Percentiles rank a stretch among this genome's conserved stretches.
phyloP scores from a whole-genome alignment of 92 coral and sea anemone genomes.

The Porites rus region DNA sequence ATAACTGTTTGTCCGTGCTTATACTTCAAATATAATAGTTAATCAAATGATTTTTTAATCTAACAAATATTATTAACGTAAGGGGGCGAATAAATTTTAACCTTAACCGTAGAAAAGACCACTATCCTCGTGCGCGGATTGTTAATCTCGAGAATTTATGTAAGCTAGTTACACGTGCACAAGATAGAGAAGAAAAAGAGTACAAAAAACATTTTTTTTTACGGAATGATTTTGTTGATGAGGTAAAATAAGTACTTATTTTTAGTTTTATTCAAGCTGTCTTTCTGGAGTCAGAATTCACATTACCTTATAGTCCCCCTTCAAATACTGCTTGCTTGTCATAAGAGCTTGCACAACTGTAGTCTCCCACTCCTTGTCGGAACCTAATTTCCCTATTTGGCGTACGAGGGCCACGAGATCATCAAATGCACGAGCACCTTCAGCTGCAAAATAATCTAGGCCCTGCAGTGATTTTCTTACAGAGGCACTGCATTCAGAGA shows the following conservation, averaged over 20 bases:
- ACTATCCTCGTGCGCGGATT: neutral
- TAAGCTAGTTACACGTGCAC: neutral
- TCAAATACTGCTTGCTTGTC: constrained; percentile 12
- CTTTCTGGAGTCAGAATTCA: neutral
- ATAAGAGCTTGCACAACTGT: neutral
- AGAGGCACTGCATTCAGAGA: constrained; percentile 53
- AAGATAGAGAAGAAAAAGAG: neutral
- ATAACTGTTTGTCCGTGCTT: neutral
- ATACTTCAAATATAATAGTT: neutral
- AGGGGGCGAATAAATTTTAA: neutral
- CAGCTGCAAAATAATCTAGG: constrained; percentile 52
- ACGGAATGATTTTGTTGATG: neutral
- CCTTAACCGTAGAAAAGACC: neutral
- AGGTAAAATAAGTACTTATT: neutral
- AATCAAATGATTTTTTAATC: neutral
- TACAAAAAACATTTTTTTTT: neutral
- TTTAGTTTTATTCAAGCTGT: neutral
- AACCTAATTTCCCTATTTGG: neutral
- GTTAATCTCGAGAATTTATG: neutral
- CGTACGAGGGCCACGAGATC: neutral
- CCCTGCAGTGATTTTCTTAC: constrained; percentile 59
- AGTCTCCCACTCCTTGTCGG: constrained; percentile 24
- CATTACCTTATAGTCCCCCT: constrained; percentile 32
- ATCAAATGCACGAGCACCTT: constrained; percentile 16
- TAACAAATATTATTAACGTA: neutral